Evolutionary conservation across 1,140 invertebrate species (phyloP).

Genomic region (Sinonovacula constricta): DNA sequence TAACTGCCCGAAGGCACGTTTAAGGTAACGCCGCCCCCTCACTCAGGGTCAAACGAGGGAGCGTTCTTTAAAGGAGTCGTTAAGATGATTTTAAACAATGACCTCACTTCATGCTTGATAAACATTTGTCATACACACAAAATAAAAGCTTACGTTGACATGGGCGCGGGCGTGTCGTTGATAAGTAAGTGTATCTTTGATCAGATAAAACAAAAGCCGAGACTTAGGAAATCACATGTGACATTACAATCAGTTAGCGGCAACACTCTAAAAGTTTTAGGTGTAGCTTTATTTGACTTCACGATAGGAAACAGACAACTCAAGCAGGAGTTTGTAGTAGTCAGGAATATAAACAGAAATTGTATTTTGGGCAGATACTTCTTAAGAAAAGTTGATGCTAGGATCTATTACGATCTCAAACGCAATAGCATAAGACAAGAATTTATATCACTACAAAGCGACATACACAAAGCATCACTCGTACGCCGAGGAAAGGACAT

Average conservation of each 20-base stretch:
- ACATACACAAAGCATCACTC: slow-evolving; percentile 23
- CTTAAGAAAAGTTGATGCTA: neutral
- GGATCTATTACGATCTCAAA: too few species aligned
- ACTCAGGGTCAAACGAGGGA: neutral
- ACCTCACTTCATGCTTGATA: neutral
- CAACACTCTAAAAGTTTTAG: slow-evolving; percentile 5
- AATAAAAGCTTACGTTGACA: slow-evolving; percentile 21
- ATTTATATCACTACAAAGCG: slow-evolving; percentile 13
- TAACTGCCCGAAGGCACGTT: too few species aligned
- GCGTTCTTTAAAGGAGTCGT: neutral
- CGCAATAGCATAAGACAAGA: too few species aligned
- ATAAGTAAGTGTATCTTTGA: too few species aligned
- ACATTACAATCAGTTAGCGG: slow-evolving; percentile 1
- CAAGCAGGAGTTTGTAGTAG: too few species aligned
- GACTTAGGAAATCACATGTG: too few species aligned
- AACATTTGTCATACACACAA: neutral
- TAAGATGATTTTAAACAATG: neutral
- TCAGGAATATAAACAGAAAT: slow-evolving; percentile 30
- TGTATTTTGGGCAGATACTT: slow-evolving; percentile 23
- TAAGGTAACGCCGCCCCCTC: too few species aligned
- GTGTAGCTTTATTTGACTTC: too few species aligned
- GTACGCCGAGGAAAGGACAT: neutral
- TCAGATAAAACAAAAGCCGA: too few species aligned
- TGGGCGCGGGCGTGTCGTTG: too few species aligned
- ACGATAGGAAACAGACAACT: too few species aligned